phyloP scores from a whole-genome alignment of 1,140 invertebrate species.

The Stenopsyche tienmushanensis region DNA sequence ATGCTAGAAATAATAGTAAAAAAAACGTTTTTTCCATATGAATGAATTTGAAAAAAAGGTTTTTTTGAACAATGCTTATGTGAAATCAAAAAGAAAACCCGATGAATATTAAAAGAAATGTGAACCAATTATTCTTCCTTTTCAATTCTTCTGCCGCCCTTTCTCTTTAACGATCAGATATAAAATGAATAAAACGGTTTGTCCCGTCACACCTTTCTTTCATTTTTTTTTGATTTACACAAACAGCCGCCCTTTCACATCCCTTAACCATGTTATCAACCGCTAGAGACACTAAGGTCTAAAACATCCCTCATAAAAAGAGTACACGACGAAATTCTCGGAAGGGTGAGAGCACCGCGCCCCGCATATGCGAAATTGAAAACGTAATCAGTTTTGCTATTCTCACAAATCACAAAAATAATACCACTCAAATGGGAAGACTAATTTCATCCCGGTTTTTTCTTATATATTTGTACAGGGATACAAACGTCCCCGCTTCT shows the following conservation, averaged over 20 bases:
- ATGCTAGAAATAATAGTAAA: too few relatives aligned
- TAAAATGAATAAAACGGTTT: not conserved
- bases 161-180: not conserved
- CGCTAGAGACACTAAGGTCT: too few relatives aligned
- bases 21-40: too few relatives aligned
- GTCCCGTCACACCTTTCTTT: not conserved
- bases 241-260: not conserved
- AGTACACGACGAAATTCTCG: too few relatives aligned
- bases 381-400: slow-evolving; percentile 40
- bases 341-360: slow-evolving; percentile 5
- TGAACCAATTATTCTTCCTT: too few relatives aligned
- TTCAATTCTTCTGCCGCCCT: not conserved
- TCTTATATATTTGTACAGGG: slow-evolving; percentile 15
- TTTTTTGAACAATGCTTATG: too few relatives aligned
- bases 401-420: slow-evolving; percentile 36
- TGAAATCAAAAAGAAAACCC: too few relatives aligned
- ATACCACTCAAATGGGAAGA: slow-evolving; percentile 14
- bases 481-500: not conserved
- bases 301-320: too few relatives aligned
- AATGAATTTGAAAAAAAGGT: too few relatives aligned
- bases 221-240: not conserved
- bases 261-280: too few relatives aligned
- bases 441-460: slow-evolving; percentile 36
- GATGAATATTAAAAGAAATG: too few relatives aligned
- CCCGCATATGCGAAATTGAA: slow-evolving; percentile 36